A percentile compares a stretch with the other conserved stretches of the same genome.
phyloP scores from a whole-genome alignment of 2,113 vertebrate species.

The Calypte anna region DNA sequence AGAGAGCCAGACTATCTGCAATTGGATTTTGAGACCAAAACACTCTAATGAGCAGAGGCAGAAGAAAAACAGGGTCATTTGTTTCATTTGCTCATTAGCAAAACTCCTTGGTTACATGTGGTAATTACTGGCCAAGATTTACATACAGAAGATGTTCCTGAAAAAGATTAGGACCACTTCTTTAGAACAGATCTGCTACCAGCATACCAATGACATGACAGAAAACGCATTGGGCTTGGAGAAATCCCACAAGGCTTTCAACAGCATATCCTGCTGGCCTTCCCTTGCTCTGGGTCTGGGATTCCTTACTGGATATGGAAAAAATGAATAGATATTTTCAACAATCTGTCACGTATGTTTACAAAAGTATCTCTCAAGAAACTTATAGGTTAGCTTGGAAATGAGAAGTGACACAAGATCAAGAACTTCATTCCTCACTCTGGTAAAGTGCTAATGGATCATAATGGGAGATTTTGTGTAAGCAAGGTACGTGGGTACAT shows the following conservation, averaged over 20 bases:
- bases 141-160: neutral
- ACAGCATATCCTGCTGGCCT: constrained; percentile 12
- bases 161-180: constrained; percentile 8
- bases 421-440: constrained; percentile 25
- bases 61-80: constrained; percentile 12
- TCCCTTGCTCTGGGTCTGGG: neutral
- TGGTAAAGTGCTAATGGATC: constrained; percentile 19
- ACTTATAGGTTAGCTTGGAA: neutral
- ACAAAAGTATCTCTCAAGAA: constrained; percentile 26
- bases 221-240: neutral
- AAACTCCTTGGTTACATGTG: neutral
- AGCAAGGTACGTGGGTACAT: neutral
- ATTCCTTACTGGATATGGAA: neutral
- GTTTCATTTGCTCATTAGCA: constrained; percentile 9
- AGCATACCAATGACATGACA: constrained; percentile 44
- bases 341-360: constrained; percentile 48
- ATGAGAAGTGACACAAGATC: constrained; percentile 24
- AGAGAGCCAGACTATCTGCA: constrained; percentile 3
- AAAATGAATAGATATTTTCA: constrained; percentile 17
- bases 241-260: constrained; percentile 47
- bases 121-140: constrained; percentile 33
- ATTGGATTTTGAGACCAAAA: constrained; percentile 39
- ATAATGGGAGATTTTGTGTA: constrained; percentile 31
- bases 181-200: neutral
- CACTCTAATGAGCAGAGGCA: neutral